Evolutionary conservation across 2,113 vertebrate species (phyloP), one percentile per base, ranked within the genome.

Genomic region (Cephalopholis sonnerati): DNA sequence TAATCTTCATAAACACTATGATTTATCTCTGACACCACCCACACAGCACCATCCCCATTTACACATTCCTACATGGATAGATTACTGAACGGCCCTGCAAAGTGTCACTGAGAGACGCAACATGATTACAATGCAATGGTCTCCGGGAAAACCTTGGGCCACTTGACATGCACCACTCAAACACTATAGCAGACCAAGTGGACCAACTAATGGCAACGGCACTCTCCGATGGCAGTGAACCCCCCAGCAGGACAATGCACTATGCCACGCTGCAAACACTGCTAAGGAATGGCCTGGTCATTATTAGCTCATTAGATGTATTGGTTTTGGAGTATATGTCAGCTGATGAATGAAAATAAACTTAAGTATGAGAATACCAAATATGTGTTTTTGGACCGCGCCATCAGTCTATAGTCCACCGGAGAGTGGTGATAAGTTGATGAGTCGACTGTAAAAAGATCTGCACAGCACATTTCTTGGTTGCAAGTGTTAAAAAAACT

Each of bases 11-110:
- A 59, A 57, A 63, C 27, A 44, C 46, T 41, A n/a, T 75, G 41
- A 74, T 22, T 77, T 71, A 1, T 77, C 46, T 58, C 53, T 72
- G 73, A 81, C 39, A 24, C 61, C 58, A 63, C 10, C 68, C 50
- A 77, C 22, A 13, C 7, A 54, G 54, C 24, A 77, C 15, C 46
- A 51, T 54, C 9, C 15, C 22, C 20, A 20, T 84, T 70, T 53
- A 54, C 46, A 71, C 41, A 46, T 69, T 78, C 39, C 55, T 61
- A 29, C 18, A 32, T 11, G 4, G 7, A 61, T 1, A 5, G 48
- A 55, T 67, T 24, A 58, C 41, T 39, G 18, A 53, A 24, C 1
- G 1, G 13, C 12, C 27, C 66, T 57, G 25, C 6, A 25, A 10
- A 70, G 44, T 2, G 5, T 46, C 50, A 29, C 20, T 36, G 10